Evolutionary conservation across 2,797 vertebrate species (phyloP).

Genomic region (Helicolenus hilgendorfi): DNA sequence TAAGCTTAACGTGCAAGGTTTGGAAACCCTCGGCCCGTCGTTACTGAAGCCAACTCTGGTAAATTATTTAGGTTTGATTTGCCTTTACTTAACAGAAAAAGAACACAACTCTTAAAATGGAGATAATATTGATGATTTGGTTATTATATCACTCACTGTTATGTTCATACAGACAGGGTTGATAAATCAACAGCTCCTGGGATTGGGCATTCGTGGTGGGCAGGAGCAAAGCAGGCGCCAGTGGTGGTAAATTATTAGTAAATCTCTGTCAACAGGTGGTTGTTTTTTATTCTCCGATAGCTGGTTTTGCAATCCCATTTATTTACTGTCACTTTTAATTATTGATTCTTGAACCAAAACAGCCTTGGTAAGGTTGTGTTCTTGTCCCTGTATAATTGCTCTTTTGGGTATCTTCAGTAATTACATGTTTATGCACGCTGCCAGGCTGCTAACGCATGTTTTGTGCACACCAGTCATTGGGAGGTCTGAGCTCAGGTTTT

Average conservation of each 20-base stretch:
- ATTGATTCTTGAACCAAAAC: conserved; percentile 63
- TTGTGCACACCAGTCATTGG: conserved; percentile 45
- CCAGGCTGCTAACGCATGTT: conserved; percentile 40
- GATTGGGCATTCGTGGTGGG: conserved; percentile 72
- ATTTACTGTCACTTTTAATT: conserved; percentile 57
- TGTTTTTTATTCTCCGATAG: conserved; percentile 3
- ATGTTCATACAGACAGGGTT: conserved; percentile 56
- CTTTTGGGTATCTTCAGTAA: conserved; percentile 73
- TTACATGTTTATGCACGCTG: conserved; percentile 65
- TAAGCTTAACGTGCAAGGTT: neutral
- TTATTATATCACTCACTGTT: conserved; percentile 5
- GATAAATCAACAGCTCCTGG: conserved; percentile 34
- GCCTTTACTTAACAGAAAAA: neutral
- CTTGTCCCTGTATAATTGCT: conserved; percentile 59
- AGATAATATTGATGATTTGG: conserved; percentile 21
- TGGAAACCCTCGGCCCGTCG: neutral
- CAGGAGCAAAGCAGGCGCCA: conserved; percentile 55
- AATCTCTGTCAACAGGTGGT: conserved; percentile 56
- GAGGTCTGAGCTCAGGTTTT: conserved; percentile 41
- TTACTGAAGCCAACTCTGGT: neutral
- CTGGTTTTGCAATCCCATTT: conserved; percentile 50
- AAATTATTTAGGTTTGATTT: conserved; percentile 2
- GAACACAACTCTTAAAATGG: neutral
- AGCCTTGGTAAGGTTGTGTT: conserved; percentile 10
- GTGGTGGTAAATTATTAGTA: conserved; percentile 80